phyloP scores from a whole-genome alignment of 1,140 invertebrate species.

The Drosophila rufa region DNA sequence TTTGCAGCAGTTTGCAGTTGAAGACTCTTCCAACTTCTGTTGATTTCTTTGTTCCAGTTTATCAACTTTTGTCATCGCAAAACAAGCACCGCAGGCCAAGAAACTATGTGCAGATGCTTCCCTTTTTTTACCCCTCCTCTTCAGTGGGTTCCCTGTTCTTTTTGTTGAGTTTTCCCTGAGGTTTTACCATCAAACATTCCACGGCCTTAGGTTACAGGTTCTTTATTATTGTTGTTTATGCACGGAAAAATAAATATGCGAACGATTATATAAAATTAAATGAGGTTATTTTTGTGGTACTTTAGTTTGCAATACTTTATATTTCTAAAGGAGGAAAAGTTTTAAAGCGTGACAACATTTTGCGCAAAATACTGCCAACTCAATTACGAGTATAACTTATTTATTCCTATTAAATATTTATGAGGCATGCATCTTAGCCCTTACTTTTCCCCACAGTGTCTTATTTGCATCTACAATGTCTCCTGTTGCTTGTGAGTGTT shows the following conservation, averaged over 20 bases:
- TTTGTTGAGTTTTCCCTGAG: conserved; percentile 26
- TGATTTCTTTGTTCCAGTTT: conserved; percentile 52
- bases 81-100: conserved; percentile 34
- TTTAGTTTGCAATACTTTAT: not conserved
- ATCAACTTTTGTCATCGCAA: conserved; percentile 49
- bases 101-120: conserved; percentile 32
- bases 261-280: not conserved
- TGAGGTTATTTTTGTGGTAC: not conserved
- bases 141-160: not conserved
- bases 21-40: conserved; percentile 23
- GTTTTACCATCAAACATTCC: conserved; percentile 30
- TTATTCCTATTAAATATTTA: not conserved
- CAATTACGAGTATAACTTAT: not conserved
- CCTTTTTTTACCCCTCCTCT: not conserved
- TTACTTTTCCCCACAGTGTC: not conserved
- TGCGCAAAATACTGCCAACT: too few species aligned
- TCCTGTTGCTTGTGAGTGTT: conserved; percentile 7
- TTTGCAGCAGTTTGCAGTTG: conserved; percentile 34
- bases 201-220: conserved; percentile 17
- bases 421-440: not conserved
- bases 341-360: too few species aligned
- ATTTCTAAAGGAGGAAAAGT: not conserved
- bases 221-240: conserved; percentile 10
- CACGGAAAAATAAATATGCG: not conserved
- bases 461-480: conserved; percentile 5